Evolutionary conservation across 2,888 invertebrate species (phyloP).

Genomic region (Hypselothyrea guttata): DNA sequence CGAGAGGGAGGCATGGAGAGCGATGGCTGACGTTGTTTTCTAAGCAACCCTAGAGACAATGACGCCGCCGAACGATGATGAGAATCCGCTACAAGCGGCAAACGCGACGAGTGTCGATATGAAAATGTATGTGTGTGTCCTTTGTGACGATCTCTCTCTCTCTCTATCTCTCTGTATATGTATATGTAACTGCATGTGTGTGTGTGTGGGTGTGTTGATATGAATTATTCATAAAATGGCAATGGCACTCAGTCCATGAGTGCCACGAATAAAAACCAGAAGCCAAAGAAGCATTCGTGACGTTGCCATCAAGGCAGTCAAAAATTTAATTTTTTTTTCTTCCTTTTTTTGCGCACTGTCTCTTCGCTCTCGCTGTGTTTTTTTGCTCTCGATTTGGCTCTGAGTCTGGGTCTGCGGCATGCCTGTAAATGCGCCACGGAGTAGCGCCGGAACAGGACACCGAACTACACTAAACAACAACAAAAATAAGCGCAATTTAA

Average conservation of each 20-base stretch:
- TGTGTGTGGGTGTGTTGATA: slow-evolving; percentile 44
- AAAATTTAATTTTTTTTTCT: slow-evolving; percentile 36
- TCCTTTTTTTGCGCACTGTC: not conserved
- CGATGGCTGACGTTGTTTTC: no score
- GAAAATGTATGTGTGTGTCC: slow-evolving; percentile 66
- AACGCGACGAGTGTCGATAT: slow-evolving; percentile 64
- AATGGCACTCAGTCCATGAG: slow-evolving; percentile 62
- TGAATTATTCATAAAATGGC: slow-evolving; percentile 77
- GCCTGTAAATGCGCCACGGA: slow-evolving; percentile 9
- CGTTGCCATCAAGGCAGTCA: slow-evolving; percentile 32
- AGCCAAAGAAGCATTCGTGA: slow-evolving; percentile 50
- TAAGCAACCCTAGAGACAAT: slow-evolving; percentile 51
- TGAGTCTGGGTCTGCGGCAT: slow-evolving; percentile 6
- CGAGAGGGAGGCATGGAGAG: not conserved
- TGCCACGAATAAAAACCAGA: slow-evolving; percentile 35
- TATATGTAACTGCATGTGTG: slow-evolving; percentile 6
- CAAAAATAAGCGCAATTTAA: slow-evolving; percentile 28
- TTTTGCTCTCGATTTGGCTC: not conserved
- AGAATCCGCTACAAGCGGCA: slow-evolving; percentile 37
- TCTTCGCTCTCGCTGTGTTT: slow-evolving; percentile 7
- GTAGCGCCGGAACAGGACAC: not conserved
- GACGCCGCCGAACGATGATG: slow-evolving; percentile 58
- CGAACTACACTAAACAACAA: slow-evolving; percentile 4
- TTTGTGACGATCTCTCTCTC: slow-evolving; percentile 30
- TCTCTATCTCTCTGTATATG: not conserved